Evolutionary conservation across 2,888 invertebrate species (phyloP), one percentile per base, ranked within the genome.

Genomic region (Apomyelois bistriatella): DNA sequence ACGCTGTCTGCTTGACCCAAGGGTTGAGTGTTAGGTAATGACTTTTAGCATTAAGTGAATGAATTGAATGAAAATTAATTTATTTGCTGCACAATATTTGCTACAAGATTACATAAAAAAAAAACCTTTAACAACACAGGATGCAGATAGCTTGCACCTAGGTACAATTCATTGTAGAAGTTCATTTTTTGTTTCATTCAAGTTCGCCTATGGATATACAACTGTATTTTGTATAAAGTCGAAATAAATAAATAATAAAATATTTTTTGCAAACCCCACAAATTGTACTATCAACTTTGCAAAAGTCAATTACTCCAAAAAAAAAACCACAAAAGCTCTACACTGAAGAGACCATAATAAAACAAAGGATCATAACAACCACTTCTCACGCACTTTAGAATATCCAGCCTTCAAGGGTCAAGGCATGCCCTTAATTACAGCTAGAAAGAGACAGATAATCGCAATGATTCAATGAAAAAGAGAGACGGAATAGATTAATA

Each of bases 301-400:
- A 56, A 78, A 76, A 80, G 78, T 82, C 80, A 80, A 79, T 69
- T 67, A 64, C 68, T 60, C 52, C 58, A 56, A 59, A 53, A 59
- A 66, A 72, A 65, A 68, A 70, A 65, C 58, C 58, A 57, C 65
- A 75, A 85, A 78, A 57, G 72, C 69, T 61, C 80, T 81, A 72
- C 72, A 76, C 77, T 72, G 66, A 73, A 70, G 56, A 64, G 64
- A 56, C 62, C 62, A 78, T 69, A 81, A 81, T 80, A 79, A 86
- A 76, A 88, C 83, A 88, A 88, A 79, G 76, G 78, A 80, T 82
- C 82, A 82, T 72, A 82, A 83, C 78, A 82, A 80, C 80, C 78
- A 74, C 85, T 83, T 77, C 77, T 79, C 74, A 78, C 77, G 76
- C 69, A 74, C 79, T 77, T 67, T 52, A 61, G 68, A 72, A 76